These are phyloP conservation scores for Diphyllodes magnificus DNA, from an alignment of 2,113 vertebrate species.

Conservation along the genomic window DNA sequence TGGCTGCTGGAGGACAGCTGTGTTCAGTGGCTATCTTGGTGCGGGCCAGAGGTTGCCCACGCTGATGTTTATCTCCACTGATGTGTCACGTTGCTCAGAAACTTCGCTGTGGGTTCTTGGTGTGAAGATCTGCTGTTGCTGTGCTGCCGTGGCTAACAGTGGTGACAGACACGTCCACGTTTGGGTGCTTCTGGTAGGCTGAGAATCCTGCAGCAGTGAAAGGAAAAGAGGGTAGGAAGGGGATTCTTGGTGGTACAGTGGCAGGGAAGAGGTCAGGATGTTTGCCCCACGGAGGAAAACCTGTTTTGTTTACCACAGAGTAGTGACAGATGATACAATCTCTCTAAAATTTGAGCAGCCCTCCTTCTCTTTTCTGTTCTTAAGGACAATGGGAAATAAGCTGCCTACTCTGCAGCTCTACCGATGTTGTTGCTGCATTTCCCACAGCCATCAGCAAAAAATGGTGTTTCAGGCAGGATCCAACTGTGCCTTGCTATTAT, in stretches of 20 bases:
- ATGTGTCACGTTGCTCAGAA: not conserved
- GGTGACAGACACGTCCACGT: not conserved
- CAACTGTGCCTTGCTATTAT: not conserved
- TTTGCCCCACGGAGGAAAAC: not conserved
- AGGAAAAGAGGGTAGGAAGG: not conserved
- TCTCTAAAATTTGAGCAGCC: not conserved
- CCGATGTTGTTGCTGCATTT: not conserved
- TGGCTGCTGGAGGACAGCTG: not conserved
- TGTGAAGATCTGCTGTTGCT: not conserved
- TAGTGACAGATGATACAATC: rapidly evolving
- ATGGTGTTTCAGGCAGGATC: not conserved
- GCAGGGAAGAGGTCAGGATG: not conserved
- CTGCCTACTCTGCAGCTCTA: not conserved
- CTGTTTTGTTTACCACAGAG: rapidly evolving
- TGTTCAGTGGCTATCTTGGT: not conserved
- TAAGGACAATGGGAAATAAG: not conserved
- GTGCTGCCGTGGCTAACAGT: not conserved
- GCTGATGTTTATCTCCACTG: not conserved
- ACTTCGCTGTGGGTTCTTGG: not conserved
- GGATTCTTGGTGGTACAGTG: not conserved
- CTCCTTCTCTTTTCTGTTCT: not conserved
- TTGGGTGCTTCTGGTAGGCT: not conserved
- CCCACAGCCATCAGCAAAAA: not conserved
- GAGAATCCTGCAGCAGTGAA: not conserved
- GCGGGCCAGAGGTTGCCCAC: not conserved